Percentiles rank a stretch among this genome's conserved stretches.
phyloP scores from a whole-genome alignment of 2,888 invertebrate species.

The Eupithecia vulgata region DNA sequence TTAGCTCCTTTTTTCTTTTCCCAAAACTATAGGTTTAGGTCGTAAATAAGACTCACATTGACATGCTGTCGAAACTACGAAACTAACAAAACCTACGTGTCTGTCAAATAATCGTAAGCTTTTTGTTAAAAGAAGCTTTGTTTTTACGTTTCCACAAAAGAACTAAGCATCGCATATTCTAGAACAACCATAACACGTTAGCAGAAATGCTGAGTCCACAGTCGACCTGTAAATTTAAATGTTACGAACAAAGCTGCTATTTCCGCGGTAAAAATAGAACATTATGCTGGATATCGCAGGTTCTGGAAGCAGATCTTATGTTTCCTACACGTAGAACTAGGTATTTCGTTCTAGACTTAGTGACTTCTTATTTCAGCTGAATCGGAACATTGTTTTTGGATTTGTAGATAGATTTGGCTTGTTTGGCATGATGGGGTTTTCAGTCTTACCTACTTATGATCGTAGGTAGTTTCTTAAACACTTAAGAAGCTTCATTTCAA shows the following conservation, averaged over 20 bases:
- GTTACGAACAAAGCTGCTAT: constrained; percentile 44
- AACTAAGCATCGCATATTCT: neutral
- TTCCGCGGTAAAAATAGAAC: constrained; percentile 44
- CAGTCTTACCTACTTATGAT: no score
- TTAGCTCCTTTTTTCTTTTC: no score
- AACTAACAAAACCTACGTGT: no score
- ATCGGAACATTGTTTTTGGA: neutral
- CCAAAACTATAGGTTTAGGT: no score
- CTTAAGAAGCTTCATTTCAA: no score
- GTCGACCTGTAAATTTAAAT: constrained; percentile 55
- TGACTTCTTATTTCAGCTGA: neutral
- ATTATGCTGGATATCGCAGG: constrained; percentile 36
- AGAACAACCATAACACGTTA: neutral
- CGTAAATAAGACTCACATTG: no score
- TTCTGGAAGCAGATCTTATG: constrained; percentile 26
- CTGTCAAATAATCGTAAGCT: no score
- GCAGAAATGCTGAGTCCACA: constrained; percentile 29
- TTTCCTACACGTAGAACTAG: constrained; percentile 18
- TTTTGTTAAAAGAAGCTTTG: no score
- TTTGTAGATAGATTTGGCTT: neutral
- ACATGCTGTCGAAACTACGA: no score
- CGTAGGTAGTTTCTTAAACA: no score
- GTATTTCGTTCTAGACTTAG: neutral
- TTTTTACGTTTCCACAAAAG: neutral
- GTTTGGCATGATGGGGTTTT: no score